Percentiles rank a stretch among this genome's conserved stretches.
Conservation (phyloP, 2,113 vertebrate genomes). For the Rhea americana region DNA sequence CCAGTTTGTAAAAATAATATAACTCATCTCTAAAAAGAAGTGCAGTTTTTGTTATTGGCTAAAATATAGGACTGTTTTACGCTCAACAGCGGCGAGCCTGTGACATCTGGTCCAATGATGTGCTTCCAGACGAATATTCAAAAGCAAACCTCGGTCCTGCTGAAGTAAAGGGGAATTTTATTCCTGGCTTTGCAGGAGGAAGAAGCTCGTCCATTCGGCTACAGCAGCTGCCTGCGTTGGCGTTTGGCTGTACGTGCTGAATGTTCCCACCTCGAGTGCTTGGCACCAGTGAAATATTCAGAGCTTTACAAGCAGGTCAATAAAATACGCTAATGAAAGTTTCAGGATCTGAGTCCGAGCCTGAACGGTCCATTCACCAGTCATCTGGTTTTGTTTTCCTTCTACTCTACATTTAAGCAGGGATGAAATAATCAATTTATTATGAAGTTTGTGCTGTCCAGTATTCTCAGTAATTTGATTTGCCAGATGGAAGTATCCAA, state of each 20-base stretch:
- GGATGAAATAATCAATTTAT: slow-evolving; percentile 35
- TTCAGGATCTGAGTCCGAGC: not conserved
- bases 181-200: not conserved
- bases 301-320: not conserved
- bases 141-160: not conserved
- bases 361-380: not conserved
- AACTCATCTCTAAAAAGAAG: not conserved
- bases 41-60: not conserved
- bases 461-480: slow-evolving; percentile 32
- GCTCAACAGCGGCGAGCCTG: rapidly evolving
- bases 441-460: slow-evolving; percentile 38
- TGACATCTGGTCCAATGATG: rapidly evolving
- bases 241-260: rapidly evolving
- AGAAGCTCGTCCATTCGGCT: not conserved
- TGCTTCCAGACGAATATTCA: not conserved
- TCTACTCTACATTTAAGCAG: not conserved
- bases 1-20: rapidly evolving
- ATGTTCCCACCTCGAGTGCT: rapidly evolving
- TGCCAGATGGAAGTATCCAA: slow-evolving; percentile 46
- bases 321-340: not conserved
- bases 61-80: not conserved
- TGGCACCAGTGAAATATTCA: not conserved
- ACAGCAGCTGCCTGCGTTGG: not conserved
- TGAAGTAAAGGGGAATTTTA: not conserved
- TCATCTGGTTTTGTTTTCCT: not conserved